Conservation (phyloP, 2,113 vertebrate species). For the Caracal caracal region DNA sequence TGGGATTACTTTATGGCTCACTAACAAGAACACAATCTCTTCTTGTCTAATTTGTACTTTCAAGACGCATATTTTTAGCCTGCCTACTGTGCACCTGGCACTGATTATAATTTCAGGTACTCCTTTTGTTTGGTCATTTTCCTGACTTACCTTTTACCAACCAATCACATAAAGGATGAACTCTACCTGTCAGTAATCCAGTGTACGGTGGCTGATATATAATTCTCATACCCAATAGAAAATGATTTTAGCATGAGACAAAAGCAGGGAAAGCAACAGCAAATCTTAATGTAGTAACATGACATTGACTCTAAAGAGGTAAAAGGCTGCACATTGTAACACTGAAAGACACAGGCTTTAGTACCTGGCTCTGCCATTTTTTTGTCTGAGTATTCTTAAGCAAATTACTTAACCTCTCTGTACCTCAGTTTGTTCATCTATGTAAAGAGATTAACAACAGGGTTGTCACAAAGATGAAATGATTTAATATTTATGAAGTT, state of each 20-base stretch:
- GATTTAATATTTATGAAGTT: constrained; percentile 23
- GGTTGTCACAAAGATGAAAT: background rate
- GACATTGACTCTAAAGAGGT: background rate
- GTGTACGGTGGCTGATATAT: background rate
- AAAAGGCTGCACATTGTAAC: background rate
- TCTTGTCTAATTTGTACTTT: constrained; percentile 8
- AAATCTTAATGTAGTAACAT: background rate
- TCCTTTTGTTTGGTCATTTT: background rate
- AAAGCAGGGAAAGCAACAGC: background rate
- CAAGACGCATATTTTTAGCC: background rate
- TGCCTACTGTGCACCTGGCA: background rate
- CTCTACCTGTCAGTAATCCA: background rate
- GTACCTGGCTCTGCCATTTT: background rate
- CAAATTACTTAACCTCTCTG: background rate
- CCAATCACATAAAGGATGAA: background rate
- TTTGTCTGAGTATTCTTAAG: background rate
- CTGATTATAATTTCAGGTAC: background rate
- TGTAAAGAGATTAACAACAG: background rate
- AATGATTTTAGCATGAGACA: background rate
- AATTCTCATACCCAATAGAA: background rate
- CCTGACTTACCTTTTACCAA: background rate
- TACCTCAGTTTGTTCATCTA: background rate
- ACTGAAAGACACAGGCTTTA: background rate
- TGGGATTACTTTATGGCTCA: background rate
- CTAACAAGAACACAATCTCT: background rate